phyloP scores from a whole-genome alignment of 2,797 vertebrate species.

The Sarcoramphus papa region DNA sequence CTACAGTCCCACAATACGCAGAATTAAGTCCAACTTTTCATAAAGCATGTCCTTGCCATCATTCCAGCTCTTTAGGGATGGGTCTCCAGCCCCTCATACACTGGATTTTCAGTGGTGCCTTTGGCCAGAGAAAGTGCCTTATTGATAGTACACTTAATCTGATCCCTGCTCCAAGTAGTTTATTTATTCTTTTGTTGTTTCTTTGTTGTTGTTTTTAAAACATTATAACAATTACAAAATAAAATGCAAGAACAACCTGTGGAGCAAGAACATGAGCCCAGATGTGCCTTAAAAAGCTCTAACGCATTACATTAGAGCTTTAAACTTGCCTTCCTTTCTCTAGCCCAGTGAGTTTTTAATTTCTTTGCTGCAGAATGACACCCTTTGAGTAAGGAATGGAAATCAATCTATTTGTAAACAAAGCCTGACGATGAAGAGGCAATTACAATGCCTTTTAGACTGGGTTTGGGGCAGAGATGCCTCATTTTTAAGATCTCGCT shows the following conservation, averaged over 20 bases:
- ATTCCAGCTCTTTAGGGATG: not conserved
- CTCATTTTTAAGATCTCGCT: not conserved
- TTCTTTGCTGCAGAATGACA: not conserved
- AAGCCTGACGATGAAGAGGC: not conserved
- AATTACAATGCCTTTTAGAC: not conserved
- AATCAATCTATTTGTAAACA: not conserved
- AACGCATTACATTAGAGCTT: not conserved
- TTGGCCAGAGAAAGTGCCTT: not conserved
- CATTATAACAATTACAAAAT: not conserved
- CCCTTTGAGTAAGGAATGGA: not conserved
- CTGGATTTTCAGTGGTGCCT: not conserved
- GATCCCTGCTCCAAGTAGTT: not conserved
- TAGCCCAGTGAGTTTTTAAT: not conserved
- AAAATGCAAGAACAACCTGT: not conserved
- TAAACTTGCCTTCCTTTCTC: not conserved
- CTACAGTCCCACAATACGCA: not conserved
- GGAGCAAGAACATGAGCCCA: not conserved
- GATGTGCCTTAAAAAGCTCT: not conserved
- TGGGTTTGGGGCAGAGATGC: not conserved
- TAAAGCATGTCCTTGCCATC: not conserved
- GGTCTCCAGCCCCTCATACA: not conserved
- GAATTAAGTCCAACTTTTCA: not conserved
- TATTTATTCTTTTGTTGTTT: not conserved
- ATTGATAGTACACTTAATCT: not conserved
- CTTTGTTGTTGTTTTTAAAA: not conserved